These are phyloP conservation scores for Leptodactylus fuscus DNA, from an alignment of 2,113 vertebrate genomes.

Conservation along the genomic window DNA sequence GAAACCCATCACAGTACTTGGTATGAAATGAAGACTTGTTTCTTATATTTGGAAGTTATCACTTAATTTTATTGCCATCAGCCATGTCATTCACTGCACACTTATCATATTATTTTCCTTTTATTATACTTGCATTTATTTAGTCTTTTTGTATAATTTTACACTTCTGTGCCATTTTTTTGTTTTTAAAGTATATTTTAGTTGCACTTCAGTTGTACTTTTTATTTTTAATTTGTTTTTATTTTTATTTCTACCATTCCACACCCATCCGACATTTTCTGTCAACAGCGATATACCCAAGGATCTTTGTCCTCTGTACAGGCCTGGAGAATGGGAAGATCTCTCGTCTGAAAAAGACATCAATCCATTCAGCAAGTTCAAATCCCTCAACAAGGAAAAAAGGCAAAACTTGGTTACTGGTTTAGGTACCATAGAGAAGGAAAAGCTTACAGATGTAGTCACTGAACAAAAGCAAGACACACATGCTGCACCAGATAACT, in stretches of 20 bases:
- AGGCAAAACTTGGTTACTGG: conserved; percentile 67
- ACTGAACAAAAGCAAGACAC: conserved; percentile 66
- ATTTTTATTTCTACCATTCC: conserved; percentile 76
- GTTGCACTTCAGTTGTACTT: conserved; percentile 28
- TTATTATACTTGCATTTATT: conserved; percentile 49
- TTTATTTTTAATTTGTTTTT: conserved; percentile 68
- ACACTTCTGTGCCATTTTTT: background rate
- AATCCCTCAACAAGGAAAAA: conserved; percentile 83
- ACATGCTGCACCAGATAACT: background rate
- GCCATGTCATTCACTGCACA: conserved; percentile 25
- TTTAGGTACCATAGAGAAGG: conserved; percentile 50
- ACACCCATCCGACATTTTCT: conserved; percentile 78
- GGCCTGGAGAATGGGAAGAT: conserved; percentile 98
- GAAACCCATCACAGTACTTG: no score
- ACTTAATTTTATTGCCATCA: conserved; percentile 44
- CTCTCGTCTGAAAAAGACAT: conserved; percentile 92
- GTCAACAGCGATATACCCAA: conserved; percentile 92
- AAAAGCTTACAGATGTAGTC: conserved; percentile 60
- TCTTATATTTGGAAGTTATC: no score
- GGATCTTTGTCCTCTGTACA: conserved; percentile 99
- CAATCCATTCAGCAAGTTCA: conserved; percentile 96
- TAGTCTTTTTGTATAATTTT: conserved; percentile 65
- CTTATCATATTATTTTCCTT: conserved; percentile 37
- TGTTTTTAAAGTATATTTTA: conserved; percentile 61
- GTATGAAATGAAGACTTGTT: no score